A percentile compares a stretch with the other conserved stretches of the same genome.
Conservation (phyloP, 2,888 invertebrate genomes). For the Leptopterna dolabrata region DNA sequence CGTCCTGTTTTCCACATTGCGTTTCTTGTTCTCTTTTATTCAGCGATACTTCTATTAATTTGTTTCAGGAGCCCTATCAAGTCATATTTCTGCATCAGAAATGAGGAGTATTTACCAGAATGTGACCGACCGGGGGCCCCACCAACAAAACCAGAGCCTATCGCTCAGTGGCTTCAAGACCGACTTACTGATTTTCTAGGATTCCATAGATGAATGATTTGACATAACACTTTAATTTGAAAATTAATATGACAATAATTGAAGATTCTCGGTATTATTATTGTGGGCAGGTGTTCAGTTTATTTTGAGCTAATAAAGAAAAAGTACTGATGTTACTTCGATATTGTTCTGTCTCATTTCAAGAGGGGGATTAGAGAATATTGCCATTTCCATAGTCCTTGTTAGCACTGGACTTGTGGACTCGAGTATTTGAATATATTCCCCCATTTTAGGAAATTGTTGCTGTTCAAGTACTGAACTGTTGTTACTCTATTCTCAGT, state of each 20-base stretch:
- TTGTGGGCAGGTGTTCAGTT: neutral
- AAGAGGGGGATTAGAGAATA: neutral
- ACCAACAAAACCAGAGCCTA: constrained; percentile 67
- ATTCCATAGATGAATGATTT: constrained; percentile 40
- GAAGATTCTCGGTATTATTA: neutral
- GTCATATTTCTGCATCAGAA: constrained; percentile 85
- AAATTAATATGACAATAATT: neutral
- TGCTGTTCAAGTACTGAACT: neutral
- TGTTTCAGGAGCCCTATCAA: constrained; percentile 76
- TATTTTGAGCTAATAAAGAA: neutral
- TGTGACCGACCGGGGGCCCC: constrained; percentile 66
- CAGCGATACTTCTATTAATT: neutral
- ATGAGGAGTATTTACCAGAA: constrained; percentile 78
- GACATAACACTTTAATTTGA: neutral
- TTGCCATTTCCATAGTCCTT: neutral
- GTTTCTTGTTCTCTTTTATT: neutral
- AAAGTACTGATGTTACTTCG: neutral
- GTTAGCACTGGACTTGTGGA: neutral
- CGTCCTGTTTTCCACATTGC: too few species aligned
- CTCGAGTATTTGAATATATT: neutral
- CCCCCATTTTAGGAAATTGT: too few species aligned
- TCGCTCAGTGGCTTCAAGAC: constrained; percentile 70
- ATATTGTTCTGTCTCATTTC: neutral
- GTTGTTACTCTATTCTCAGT: neutral
- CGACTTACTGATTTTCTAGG: constrained; percentile 80